Percentiles rank a stretch among this genome's conserved stretches.
phyloP scores from a whole-genome alignment of 1,140 invertebrate species.

The Calliopsis andreniformis region DNA sequence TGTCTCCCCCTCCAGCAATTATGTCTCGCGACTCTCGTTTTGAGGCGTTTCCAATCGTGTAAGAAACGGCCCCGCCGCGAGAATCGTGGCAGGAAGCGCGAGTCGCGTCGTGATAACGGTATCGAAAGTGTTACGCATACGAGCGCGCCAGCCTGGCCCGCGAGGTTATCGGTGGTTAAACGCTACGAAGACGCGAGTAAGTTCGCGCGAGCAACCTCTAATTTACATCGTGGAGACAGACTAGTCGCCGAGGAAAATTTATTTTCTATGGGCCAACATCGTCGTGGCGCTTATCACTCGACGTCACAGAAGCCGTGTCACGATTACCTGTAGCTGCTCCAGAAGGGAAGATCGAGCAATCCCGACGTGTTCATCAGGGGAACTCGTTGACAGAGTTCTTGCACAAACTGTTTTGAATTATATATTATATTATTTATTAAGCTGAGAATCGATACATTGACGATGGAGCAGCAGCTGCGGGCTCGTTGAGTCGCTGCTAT shows the following conservation, averaged over 20 bases:
- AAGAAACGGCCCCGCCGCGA: constrained; percentile 7
- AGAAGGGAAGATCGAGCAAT: not conserved
- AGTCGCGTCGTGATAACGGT: constrained; percentile 65
- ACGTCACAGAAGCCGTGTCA: constrained; percentile 49
- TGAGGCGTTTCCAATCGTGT: constrained; percentile 33
- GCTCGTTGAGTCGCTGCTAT: too few relatives aligned
- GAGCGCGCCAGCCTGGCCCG: constrained; percentile 15
- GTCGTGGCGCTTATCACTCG: not conserved
- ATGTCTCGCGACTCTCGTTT: constrained; percentile 21
- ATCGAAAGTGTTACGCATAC: constrained; percentile 66
- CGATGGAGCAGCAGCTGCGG: too few relatives aligned
- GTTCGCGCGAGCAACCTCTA: constrained; percentile 29
- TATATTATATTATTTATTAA: too few relatives aligned
- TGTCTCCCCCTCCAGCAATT: constrained; percentile 39
- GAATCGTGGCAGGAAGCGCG: constrained; percentile 60
- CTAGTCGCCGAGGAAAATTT: constrained; percentile 55
- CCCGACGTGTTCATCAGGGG: not conserved
- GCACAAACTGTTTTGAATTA: too few relatives aligned
- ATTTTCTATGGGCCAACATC: constrained; percentile 22
- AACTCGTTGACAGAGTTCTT: too few relatives aligned
- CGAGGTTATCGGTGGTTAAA: constrained; percentile 54
- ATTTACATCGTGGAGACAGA: constrained; percentile 42
- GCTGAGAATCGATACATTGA: too few relatives aligned
- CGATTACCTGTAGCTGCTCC: constrained; percentile 25
- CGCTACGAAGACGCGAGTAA: not conserved